A percentile compares a stretch with the other conserved stretches of the same genome.
Evolutionary conservation across 1,140 invertebrate species (phyloP).

Genomic region (Lordiphosa collinella): DNA sequence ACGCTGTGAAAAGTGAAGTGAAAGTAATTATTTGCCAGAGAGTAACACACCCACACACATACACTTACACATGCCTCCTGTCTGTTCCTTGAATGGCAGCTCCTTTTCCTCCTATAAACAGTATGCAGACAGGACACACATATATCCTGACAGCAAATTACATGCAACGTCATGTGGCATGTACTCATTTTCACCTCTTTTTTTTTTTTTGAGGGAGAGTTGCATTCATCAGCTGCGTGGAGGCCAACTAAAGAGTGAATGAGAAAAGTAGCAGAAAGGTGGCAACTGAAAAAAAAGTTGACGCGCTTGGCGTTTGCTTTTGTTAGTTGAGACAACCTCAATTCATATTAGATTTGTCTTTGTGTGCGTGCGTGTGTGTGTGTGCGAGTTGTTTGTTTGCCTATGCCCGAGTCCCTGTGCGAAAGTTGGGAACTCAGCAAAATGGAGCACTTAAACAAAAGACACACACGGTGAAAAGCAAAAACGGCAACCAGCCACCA

Average conservation of each 20-base stretch:
- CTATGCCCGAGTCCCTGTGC: conserved; percentile 30
- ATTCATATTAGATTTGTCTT: conserved; percentile 76
- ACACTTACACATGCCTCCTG: conserved; percentile 1
- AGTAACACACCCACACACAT: conserved; percentile 2
- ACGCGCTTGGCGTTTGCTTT: conserved; percentile 61
- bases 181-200: conserved; percentile 68
- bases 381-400: conserved; percentile 54
- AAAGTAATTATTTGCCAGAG: conserved; percentile 72
- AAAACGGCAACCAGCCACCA: conserved; percentile 24
- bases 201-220: conserved; percentile 2
- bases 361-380: conserved; percentile 17
- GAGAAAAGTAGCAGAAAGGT: conserved; percentile 23
- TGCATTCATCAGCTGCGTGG: conserved; percentile 66
- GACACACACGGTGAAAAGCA: conserved; percentile 55
- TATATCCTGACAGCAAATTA: conserved; percentile 66
- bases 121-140: conserved; percentile 69
- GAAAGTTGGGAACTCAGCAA: conserved; percentile 71
- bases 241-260: conserved; percentile 25
- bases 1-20: conserved; percentile 53
- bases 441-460: conserved; percentile 75
- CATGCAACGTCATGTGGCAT: conserved; percentile 75
- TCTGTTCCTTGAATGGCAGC: conserved; percentile 64
- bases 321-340: conserved; percentile 75
- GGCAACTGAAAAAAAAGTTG: conserved; percentile 42
- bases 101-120: conserved; percentile 42